These are phyloP conservation scores for Columba janthina DNA, from an alignment of 2,113 vertebrate species.

Conservation along the genomic window DNA sequence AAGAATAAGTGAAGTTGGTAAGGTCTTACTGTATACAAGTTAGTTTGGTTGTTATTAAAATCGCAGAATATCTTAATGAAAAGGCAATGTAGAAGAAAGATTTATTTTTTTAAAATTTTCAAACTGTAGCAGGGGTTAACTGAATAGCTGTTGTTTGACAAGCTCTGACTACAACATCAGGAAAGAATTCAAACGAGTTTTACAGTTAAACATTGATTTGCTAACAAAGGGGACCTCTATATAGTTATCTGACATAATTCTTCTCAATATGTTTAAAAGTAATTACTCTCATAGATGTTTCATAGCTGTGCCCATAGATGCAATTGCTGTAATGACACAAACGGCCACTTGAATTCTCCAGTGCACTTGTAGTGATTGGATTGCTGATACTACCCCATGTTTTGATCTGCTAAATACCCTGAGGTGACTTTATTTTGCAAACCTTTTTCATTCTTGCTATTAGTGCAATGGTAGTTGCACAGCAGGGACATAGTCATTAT, in stretches of 20 bases:
- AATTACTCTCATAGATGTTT: slow-evolving; percentile 3
- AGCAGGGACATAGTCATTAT: background rate
- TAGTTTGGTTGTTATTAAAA: background rate
- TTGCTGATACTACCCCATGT: background rate
- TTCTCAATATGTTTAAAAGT: slow-evolving; percentile 10
- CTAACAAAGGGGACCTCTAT: background rate
- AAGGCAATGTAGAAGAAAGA: background rate
- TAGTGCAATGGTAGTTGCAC: background rate
- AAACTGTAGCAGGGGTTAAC: background rate
- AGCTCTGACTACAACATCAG: background rate
- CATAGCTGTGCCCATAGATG: background rate
- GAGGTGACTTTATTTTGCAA: slow-evolving; percentile 14
- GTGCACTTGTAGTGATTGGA: slow-evolving; percentile 5
- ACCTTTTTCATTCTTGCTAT: background rate
- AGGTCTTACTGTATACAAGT: background rate
- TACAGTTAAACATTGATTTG: background rate
- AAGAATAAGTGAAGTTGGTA: background rate
- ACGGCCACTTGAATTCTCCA: background rate
- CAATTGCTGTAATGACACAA: background rate
- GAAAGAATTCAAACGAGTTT: background rate
- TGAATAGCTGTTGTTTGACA: background rate
- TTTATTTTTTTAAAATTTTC: background rate
- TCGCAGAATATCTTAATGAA: background rate
- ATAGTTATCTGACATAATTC: background rate
- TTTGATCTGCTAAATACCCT: slow-evolving; percentile 27